Evolutionary conservation across 2,888 invertebrate species (phyloP), one percentile per base, ranked within the genome.

Genomic region (Ephialtes manifestator): DNA sequence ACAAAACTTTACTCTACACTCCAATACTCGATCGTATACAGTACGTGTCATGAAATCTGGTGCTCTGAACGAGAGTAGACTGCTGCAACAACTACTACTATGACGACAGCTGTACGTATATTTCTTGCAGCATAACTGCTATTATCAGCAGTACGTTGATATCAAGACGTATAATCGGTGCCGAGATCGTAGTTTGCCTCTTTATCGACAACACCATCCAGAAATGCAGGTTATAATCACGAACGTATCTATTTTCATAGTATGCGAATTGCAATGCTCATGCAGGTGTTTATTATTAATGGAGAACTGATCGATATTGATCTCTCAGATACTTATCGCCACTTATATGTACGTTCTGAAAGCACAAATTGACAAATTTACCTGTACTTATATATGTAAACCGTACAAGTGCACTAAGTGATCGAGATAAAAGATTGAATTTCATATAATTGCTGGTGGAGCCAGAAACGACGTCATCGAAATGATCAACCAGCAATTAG

Each of bases 121-220:
- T 18, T 75, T 48, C 48, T 46, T 31, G 35, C 18, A 24, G 18
- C 28, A 63, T 24, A 13, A 35, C 58, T 15, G 75, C 48, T 71
- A 72, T 81, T 76, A 79, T 71, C 71, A 71, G 72, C 18, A 15
- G 39, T 70, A 72, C 63, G 65, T 28, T 31, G 81, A 68, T 70
- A 65, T 71, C 81, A 51, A 55, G 74, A 78, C 83, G 31, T 81
- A 79, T 84, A 86, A 84, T 87, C 84, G 70, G 35, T n/a, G 79
- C 68, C 46, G 72, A 35, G 65, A 87, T 80, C 72, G 83, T 58
- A 53, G 55, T 71, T 53, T 71, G 78, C 53, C 76, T 74, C 78
- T 75, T 84, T 83, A 87, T 87, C 87, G 85, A 87, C 83, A 86
- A 84, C 85, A 84, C 86, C 85, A 87, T 87, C 84, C 83, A 77